Evolutionary conservation across 2,113 vertebrate species (phyloP).

Genomic region (Brachypodius melanocephalos): DNA sequence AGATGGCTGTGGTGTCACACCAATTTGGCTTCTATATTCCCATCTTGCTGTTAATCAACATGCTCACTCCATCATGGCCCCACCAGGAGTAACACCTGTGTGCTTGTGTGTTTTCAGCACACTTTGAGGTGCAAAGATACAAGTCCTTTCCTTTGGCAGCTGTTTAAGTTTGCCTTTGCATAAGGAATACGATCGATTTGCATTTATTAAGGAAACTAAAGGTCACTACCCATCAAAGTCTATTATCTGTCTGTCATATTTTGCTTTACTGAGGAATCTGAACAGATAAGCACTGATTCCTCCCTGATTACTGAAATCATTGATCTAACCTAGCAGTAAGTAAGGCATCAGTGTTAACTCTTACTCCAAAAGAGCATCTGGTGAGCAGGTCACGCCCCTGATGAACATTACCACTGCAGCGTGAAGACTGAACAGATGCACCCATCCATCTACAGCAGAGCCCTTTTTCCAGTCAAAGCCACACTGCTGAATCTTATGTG

Average conservation of each 20-base stretch:
- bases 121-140: not conserved
- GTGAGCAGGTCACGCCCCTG: not conserved
- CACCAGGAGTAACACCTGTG: not conserved
- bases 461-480: not conserved
- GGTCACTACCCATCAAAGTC: not conserved
- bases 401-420: not conserved
- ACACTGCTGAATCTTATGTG: not conserved
- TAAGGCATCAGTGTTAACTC: accelerated
- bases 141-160: not conserved
- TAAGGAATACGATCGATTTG: not conserved
- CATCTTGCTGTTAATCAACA: not conserved
- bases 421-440: not conserved
- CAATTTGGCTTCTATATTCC: not conserved
- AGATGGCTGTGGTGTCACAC: not conserved
- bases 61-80: not conserved
- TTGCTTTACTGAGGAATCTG: not conserved
- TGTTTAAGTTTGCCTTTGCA: not conserved
- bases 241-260: not conserved
- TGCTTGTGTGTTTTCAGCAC: not conserved
- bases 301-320: not conserved
- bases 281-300: not conserved
- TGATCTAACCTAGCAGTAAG: not conserved
- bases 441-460: not conserved
- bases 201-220: not conserved
- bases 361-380: not conserved